Evolutionary conservation across 2,888 invertebrate genomes (phyloP), one percentile per base, ranked within the genome.

Genomic region (Melitaea athalia): DNA sequence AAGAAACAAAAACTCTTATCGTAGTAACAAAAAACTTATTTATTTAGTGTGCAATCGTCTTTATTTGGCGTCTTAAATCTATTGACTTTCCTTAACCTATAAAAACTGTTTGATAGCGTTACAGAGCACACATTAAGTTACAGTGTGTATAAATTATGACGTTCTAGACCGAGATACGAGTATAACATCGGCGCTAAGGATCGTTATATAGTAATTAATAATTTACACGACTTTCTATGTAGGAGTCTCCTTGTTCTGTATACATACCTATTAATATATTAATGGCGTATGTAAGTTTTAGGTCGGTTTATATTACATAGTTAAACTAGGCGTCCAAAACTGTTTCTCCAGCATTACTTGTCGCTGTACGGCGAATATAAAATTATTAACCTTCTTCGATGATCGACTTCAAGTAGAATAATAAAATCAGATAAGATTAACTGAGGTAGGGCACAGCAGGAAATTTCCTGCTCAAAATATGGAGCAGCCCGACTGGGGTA

Each of bases 1-100:
- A 60, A 42, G 11, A 42, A 17, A 0, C 8, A 50, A 5, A n/a
- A 38, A 59, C 42, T 43, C n/a, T 17, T n/a, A 50, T 59, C 24
- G 59, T 10, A 33, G 43, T 5, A 33, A 53, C 14, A 33, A 66
- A 12, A 15, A 42, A 59, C 43, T 17, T 68, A 66, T 69, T 63
- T 71, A 31, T 52, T 47, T 31, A 45, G 57, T 67, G 69, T 64
- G 59, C 61, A 59, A 65, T 49, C 12, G 55, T 53, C 63, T 55
- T 66, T 70, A 63, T 63, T 67, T 38, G 64, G 59, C 59, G 50
- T 43, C 60, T 65, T 70, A 70, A 43, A 33, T 59, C 67, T 69
- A 69, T 71, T 67, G 62, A 64, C 68, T 72, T 71, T 68, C 64
- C 68, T 71, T 72, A 71, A 72, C 72, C 71, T 71, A 71, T 69